Base-by-base conservation (phyloP, 2,888 invertebrate genomes). In the Orchesellides sinensis region DNA sequence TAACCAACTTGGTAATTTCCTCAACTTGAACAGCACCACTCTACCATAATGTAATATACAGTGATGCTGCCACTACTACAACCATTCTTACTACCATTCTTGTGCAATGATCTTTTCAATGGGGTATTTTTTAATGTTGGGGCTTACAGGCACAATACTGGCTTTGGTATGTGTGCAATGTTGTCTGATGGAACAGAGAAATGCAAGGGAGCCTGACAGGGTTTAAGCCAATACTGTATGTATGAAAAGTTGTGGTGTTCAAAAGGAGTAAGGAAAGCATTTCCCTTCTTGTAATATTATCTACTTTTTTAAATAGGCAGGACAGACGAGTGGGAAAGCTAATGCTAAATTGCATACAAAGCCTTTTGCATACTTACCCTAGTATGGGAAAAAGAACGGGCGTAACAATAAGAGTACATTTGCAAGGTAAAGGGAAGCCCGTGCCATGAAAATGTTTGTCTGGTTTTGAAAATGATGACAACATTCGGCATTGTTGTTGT, bases 81-180 rank as follows among this genome's bases (percentile, higher is more conserved):
- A 2, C 10, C n/a, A 40, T n/a, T 40, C 14, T n/a, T 40, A 40
- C 10, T 40, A 40, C 56, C 73, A 73, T 63, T 74, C 74, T 74
- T 73, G 40, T 74, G 32, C 52, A 63, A 49, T 74, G 74, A 74
- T 74, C 74, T 74, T n/a, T 74, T 74, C 74, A 74, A 74, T 74
- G 74, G 74, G 74, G 74, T 63, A 63, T 74, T 74, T n/a, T 65
- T 63, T 65, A 63, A 63, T 74, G 52, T 63, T 65, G 23, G 74
- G 35, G 65, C 72, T 63, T 63, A 49, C 74, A 21, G 29, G 29
- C 72, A 61, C 61, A 40, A 19, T 17, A 21, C 52, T 32, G n/a
- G 29, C 29, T 68, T n/a, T 27, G 23, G n/a, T 52, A 27, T 32
- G 19, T 59, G 72, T 72, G 72, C 72, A 61, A 72, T 61, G 72